phyloP scores from a whole-genome alignment of 2,888 invertebrate species.

The Heterodera filipjevi region DNA sequence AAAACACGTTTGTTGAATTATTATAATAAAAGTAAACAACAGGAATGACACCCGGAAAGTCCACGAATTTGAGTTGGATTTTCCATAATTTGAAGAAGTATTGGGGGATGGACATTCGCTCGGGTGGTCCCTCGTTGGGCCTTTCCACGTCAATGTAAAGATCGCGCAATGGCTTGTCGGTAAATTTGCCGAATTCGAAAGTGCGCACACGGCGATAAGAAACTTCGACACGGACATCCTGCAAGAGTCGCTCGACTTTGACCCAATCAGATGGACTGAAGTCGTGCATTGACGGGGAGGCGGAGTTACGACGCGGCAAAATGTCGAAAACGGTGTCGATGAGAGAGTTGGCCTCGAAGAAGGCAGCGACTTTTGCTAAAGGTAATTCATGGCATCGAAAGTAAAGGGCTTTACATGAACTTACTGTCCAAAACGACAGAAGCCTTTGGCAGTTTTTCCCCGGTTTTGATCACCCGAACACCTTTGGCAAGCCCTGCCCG shows the following conservation, averaged over 20 bases:
- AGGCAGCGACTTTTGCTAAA: constrained; percentile 31
- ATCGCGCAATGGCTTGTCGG: constrained; percentile 23
- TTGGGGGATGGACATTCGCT: constrained; percentile 10
- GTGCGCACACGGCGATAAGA: constrained; percentile 10
- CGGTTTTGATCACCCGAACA: constrained; percentile 30
- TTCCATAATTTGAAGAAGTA: constrained; percentile 23
- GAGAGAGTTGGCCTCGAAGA: constrained; percentile 31
- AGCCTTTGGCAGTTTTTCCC: constrained; percentile 20
- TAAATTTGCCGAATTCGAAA: constrained; percentile 20
- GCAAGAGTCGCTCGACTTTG: constrained; percentile 19
- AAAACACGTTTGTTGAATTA: not conserved
- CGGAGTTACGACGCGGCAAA: not conserved
- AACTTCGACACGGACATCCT: constrained; percentile 29
- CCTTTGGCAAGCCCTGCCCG: constrained; percentile 33
- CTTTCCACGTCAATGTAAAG: constrained; percentile 18
- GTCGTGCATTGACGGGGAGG: not conserved
- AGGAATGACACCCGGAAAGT: constrained; percentile 19
- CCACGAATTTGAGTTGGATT: constrained; percentile 13
- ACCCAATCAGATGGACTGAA: constrained; percentile 1
- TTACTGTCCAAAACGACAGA: constrained; percentile 33
- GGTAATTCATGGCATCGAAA: not conserved
- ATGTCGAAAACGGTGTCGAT: constrained; percentile 22
- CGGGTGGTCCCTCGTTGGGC: not conserved
- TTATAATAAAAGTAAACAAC: not conserved
- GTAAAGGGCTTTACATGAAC: not conserved